Evolutionary conservation across 2,797 vertebrate species (phyloP), one percentile per base, ranked within the genome.

Genomic region (Taeniopygia guttata): DNA sequence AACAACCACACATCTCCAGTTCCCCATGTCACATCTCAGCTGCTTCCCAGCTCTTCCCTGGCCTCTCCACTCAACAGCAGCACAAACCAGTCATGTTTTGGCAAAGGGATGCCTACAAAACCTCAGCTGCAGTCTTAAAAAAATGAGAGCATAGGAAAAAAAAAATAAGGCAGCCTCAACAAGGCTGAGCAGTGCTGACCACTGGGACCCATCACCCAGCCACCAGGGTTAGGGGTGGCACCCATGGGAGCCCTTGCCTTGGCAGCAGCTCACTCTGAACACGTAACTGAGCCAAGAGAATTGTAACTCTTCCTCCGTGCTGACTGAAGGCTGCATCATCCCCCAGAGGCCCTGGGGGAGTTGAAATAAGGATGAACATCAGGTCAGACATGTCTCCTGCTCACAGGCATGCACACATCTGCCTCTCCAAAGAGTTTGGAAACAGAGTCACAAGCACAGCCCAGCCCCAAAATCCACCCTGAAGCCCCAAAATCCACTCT

Each of bases 1-100:
- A n/a, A n/a, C n/a, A n/a, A n/a, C n/a, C n/a, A 11, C 3, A 4
- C 2, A 4, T 43, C 79, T 73, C 42, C 12, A 1, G 1, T 27
- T 83, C 76, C 51, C 56, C 32, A 18, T 0, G 0, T 14, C 48
- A n/a, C 4, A 3, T 43, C 68, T 78, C 67, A 69, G 51, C 48
- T 45, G 40, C 45, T 68, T 59, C 70, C 68, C 5, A 1, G 40
- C 63, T 91, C 36, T 52, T 72, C 55, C 69, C 36, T 34, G 29
- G 62, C 34, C 42, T 60, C 84, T 56, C 70, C 76, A 16, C n/a
- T 69, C 79, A 59, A 40, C 15, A 3, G 1, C 2, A 1, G 48
- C 68, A 69, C 27, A 30, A 90, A 30, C 16, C 46, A 30, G 30
- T 34, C 3, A 1, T 18, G 32, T 34, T 60, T 67, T 34, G 58